These are phyloP conservation scores for Onychostruthus taczanowskii DNA, from an alignment of 2,113 vertebrate species.

Conservation along the genomic window DNA sequence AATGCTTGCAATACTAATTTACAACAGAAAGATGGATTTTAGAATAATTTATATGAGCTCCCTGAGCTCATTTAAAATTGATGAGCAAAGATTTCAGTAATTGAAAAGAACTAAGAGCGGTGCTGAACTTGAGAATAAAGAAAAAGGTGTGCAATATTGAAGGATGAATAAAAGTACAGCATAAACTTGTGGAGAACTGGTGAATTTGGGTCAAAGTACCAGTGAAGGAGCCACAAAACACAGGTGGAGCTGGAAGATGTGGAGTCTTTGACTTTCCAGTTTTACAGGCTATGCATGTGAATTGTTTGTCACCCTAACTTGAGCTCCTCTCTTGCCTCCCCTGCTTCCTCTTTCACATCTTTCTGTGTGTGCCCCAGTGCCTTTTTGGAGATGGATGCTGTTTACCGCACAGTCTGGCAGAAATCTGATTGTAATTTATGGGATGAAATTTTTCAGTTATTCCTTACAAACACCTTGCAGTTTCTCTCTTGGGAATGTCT, in stretches of 20 bases:
- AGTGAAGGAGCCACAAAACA: neutral
- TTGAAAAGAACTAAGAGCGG: neutral
- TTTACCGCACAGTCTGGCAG: neutral
- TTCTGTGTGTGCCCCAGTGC: neutral
- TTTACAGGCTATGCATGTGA: neutral
- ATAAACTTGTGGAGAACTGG: neutral
- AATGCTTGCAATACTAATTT: neutral
- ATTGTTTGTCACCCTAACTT: neutral
- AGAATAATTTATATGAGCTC: neutral
- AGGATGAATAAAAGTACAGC: neutral
- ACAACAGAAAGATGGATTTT: neutral
- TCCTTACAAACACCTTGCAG: neutral
- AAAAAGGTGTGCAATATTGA: neutral
- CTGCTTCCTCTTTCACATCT: neutral
- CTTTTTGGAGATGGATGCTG: neutral
- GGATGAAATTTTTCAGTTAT: neutral
- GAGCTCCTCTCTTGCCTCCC: neutral
- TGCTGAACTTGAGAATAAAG: neutral
- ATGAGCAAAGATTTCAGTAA: neutral
- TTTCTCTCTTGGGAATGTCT: neutral
- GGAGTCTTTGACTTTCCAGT: neutral
- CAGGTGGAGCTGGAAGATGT: neutral
- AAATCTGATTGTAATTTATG: neutral
- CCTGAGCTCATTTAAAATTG: conserved; percentile 5
- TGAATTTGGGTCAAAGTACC: neutral